Conservation (phyloP, 2,113 vertebrate genomes). For the Pangasianodon gigas region DNA sequence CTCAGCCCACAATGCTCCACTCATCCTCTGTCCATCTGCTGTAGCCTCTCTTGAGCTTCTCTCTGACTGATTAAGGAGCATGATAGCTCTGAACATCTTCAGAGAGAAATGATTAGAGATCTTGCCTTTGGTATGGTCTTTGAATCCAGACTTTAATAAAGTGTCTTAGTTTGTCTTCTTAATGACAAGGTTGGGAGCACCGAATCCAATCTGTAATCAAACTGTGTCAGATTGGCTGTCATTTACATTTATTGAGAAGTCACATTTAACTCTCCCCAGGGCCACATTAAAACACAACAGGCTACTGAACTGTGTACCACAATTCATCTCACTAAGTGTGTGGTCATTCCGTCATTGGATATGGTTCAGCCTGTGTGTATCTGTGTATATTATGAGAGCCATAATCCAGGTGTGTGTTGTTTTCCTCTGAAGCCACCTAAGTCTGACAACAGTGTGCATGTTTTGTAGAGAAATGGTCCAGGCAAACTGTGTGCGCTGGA, state of each 20-base stretch:
- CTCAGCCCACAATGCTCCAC: too few relatives aligned
- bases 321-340: background rate
- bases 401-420: background rate
- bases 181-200: background rate
- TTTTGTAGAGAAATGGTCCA: constrained; percentile 86
- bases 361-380: background rate
- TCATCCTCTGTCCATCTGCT: too few relatives aligned
- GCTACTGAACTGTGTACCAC: background rate
- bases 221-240: background rate
- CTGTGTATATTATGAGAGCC: background rate
- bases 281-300: background rate
- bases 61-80: too few relatives aligned
- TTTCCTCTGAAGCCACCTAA: too few relatives aligned
- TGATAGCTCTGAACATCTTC: too few relatives aligned
- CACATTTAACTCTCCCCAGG: background rate
- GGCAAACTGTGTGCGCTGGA: constrained; percentile 94
- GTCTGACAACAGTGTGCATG: background rate
- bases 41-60: too few relatives aligned
- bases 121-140: background rate
- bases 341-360: background rate
- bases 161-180: background rate
- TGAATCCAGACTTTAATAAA: background rate
- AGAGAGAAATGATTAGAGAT: background rate
- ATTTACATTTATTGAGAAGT: background rate
- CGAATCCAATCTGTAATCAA: background rate